Conservation (phyloP, 2,113 vertebrate species). For the Butorides virescens region DNA sequence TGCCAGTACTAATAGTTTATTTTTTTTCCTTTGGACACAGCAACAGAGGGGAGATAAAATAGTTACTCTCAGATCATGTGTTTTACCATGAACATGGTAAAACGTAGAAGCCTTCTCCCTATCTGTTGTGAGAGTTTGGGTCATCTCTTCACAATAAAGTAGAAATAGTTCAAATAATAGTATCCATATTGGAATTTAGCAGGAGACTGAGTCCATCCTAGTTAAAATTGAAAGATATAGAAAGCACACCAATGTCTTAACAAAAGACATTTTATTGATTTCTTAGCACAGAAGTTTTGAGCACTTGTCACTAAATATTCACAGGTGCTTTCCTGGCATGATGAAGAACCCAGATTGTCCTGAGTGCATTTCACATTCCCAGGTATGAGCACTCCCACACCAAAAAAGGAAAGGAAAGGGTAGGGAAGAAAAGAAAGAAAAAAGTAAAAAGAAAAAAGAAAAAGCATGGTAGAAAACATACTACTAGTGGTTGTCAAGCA, state of each 20-base stretch:
- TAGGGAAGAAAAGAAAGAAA: fast-evolving
- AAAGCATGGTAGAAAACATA: fast-evolving
- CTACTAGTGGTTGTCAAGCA: neutral
- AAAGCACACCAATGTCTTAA: neutral
- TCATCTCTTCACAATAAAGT: neutral
- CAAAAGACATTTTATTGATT: neutral
- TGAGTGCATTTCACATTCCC: neutral
- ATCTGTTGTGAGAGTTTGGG: neutral
- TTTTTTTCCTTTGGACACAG: neutral
- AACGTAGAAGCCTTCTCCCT: neutral
- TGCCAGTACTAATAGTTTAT: neutral
- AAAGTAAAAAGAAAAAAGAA: fast-evolving
- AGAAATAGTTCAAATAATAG: neutral
- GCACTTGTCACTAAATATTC: neutral
- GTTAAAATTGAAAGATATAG: neutral
- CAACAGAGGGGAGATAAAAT: neutral
- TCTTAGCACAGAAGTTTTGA: neutral
- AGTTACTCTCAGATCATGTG: neutral
- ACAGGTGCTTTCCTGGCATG: neutral
- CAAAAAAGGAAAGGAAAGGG: no score
- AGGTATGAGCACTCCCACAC: no score
- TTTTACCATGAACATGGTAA: neutral
- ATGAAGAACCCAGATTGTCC: no score
- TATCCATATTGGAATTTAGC: neutral
- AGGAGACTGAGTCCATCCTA: neutral